Conservation (phyloP, 2,797 vertebrate species). For the Hephaestus fuliginosus region DNA sequence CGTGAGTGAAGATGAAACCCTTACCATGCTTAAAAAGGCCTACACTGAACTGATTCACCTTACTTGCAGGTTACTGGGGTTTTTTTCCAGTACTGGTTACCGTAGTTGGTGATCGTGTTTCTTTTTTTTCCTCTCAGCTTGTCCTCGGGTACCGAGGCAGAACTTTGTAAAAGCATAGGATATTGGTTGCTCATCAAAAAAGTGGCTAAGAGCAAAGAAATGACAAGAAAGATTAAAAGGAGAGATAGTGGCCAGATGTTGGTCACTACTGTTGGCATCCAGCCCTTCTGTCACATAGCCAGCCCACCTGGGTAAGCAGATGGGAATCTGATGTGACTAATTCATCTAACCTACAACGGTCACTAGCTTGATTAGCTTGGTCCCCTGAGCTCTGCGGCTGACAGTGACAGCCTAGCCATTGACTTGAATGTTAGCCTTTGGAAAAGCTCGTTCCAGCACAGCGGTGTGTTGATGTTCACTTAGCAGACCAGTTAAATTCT, state of each 20-base stretch:
- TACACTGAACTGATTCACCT: conserved; percentile 38
- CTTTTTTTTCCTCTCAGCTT: conserved; percentile 31
- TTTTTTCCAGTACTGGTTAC: neutral
- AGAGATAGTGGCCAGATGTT: conserved; percentile 64
- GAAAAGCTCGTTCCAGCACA: conserved; percentile 25
- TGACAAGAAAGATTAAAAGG: conserved; percentile 43
- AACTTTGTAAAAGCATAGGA: conserved; percentile 23
- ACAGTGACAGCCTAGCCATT: conserved; percentile 35
- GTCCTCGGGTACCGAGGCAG: conserved; percentile 18
- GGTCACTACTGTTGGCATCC: conserved; percentile 52
- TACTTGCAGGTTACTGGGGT: neutral
- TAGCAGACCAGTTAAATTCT: conserved; percentile 1
- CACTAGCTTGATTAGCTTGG: conserved; percentile 70
- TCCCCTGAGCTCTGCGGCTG: conserved; percentile 50
- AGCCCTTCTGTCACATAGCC: conserved; percentile 62
- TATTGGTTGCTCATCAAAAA: conserved; percentile 14
- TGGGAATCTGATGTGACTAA: conserved; percentile 81
- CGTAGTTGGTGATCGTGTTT: conserved; percentile 39
- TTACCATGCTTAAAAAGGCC: conserved; percentile 41
- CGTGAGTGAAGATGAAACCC: conserved; percentile 29
- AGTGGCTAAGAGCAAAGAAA: conserved; percentile 31
- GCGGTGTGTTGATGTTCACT: conserved; percentile 3
- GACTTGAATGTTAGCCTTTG: conserved; percentile 37
- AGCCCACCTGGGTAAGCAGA: conserved; percentile 82
- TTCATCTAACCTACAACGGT: conserved; percentile 73